phyloP scores from a whole-genome alignment of 2,113 vertebrate genomes.

The Callopanchax toddi region DNA sequence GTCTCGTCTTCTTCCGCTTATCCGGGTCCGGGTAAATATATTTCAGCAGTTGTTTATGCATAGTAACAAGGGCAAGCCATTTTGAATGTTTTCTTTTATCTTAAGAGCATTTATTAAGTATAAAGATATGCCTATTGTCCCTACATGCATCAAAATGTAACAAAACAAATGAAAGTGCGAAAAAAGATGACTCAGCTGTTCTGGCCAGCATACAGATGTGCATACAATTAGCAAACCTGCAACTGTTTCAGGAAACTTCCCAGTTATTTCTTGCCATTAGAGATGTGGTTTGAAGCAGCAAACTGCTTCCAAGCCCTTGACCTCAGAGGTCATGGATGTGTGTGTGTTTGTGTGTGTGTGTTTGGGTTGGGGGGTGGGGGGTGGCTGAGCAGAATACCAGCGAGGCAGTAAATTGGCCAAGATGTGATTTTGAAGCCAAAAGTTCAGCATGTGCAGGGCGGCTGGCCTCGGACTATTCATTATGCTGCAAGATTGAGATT shows the following conservation, averaged over 20 bases:
- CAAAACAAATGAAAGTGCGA: constrained; percentile 6
- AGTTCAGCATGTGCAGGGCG: constrained; percentile 54
- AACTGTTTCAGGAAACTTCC: constrained; percentile 37
- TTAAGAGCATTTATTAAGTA: not conserved
- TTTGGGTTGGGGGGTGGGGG: not conserved
- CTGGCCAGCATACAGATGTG: constrained; percentile 22
- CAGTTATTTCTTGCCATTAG: constrained; percentile 59
- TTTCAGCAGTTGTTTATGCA: no score
- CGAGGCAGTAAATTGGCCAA: constrained; percentile 58
- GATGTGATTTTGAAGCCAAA: constrained; percentile 54
- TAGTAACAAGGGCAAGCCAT: no score
- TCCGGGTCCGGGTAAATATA: no score
- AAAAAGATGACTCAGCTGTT: constrained; percentile 16
- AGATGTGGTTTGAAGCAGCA: constrained; percentile 48
- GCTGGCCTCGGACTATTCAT: constrained; percentile 51
- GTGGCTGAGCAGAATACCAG: constrained; percentile 8
- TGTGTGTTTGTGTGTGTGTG: no score
- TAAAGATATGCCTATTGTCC: no score
- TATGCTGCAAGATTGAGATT: constrained; percentile 47
- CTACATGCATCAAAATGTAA: not conserved
- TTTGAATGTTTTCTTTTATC: no score
- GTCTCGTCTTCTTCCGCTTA: no score
- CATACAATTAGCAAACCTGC: constrained; percentile 50
- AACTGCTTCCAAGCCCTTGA: constrained; percentile 62
- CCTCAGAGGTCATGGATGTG: constrained; percentile 16